phyloP scores from a whole-genome alignment of 1,140 invertebrate genomes.

The Leptonema lineaticorne region DNA sequence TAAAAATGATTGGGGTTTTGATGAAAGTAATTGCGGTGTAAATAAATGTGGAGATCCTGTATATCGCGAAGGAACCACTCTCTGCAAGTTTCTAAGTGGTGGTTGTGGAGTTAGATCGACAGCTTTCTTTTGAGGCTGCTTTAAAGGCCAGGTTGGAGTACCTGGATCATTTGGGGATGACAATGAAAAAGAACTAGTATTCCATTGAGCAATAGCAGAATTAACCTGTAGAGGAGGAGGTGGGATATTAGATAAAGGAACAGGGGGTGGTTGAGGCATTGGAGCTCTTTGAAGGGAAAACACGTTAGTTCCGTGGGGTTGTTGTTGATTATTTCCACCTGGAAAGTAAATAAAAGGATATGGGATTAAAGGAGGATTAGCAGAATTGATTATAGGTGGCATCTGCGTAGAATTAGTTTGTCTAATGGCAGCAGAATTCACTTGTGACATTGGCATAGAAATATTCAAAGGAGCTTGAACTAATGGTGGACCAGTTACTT shows the following conservation, averaged over 20 bases:
- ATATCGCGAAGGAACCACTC: constrained; percentile 21
- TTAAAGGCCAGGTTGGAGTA: constrained; percentile 36
- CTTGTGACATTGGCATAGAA: constrained; percentile 37
- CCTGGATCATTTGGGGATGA: constrained; percentile 37
- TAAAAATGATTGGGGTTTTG: constrained; percentile 36
- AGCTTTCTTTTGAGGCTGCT: constrained; percentile 34
- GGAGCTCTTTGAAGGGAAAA: constrained; percentile 31
- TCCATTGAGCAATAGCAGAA: constrained; percentile 35
- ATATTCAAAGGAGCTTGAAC: constrained; percentile 42
- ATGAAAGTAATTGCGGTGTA: constrained; percentile 31
- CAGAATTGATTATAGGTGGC: constrained; percentile 29
- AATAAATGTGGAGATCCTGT: constrained; percentile 22
- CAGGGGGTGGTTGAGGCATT: constrained; percentile 24
- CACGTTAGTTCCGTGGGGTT: constrained; percentile 41
- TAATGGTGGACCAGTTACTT: constrained; percentile 30
- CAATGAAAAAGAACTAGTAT: constrained; percentile 33
- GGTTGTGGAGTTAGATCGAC: constrained; percentile 18
- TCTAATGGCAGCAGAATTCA: constrained; percentile 32
- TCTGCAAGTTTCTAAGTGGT: constrained; percentile 22
- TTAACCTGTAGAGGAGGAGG: constrained; percentile 40
- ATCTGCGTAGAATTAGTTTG: constrained; percentile 45
- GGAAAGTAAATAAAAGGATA: constrained; percentile 33
- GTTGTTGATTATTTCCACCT: constrained; percentile 32
- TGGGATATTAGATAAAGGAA: constrained; percentile 35
- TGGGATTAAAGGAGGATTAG: constrained; percentile 24